Evolutionary conservation across 2,113 vertebrate genomes (phyloP), one percentile per base, ranked within the genome.

Genomic region (Gavialis gangeticus): DNA sequence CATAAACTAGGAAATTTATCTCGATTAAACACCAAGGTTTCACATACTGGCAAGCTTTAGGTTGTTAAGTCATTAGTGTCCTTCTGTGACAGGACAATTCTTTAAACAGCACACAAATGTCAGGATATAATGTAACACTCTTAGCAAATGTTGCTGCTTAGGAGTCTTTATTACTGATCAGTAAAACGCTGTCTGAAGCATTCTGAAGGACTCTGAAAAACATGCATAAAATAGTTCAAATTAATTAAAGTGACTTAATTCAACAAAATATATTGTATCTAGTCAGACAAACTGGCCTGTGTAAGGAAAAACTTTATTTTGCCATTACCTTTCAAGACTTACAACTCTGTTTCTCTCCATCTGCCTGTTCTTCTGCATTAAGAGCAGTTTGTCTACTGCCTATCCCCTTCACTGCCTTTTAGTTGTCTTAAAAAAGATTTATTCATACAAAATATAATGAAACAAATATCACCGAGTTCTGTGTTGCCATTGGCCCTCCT

Each of bases 1-100:
- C 10, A 93, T 91, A 97, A 96, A 93, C 64, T 80, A 94, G 81
- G 10, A 92, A 79, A 97, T 96, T 95, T 94, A 91, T 97, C 95
- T 97, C 76, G 78, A 97, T 96, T 97, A 97, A 97, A 92, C 73
- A 88, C 69, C 66, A 89, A 94, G 82, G 56, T 92, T 97, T 91
- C 87, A 90, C 24, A 75, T 81, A 78, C 80, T 93, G 59, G 60
- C 79, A 93, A 79, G 82, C 79, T 95, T 96, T 89, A 94, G 8
- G 66, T 93, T 92, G 81, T 85, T 95, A 92, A 92, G 73, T 79
- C 83, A 96, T 95, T 96, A 95, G 56, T 19, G 1, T 84, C 84
- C 25, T 95, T 95, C 80, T 95, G 58, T 82, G 93, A 82, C 27
- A 96, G 56, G 69, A 91, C 75, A 84, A 91, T 88, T 90, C 66